Evolutionary conservation across 2,888 invertebrate species (phyloP).

Genomic region (Stramonita haemastoma): DNA sequence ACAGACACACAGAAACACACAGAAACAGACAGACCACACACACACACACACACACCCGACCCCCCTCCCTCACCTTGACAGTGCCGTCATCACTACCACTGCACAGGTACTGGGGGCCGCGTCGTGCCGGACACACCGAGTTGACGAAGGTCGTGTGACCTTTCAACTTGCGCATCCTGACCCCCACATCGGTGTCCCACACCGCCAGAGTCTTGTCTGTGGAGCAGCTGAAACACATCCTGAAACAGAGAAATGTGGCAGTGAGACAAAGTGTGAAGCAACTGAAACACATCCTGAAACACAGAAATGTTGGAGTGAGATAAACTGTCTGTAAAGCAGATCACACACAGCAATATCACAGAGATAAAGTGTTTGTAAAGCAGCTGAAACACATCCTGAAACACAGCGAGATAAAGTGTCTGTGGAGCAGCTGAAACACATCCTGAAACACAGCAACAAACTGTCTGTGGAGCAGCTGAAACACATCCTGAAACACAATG

Average conservation of each 20-base stretch:
- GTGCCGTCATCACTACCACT: slow-evolving; percentile 97
- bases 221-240: slow-evolving; percentile 90
- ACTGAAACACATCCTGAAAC: slow-evolving; percentile 62
- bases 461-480: neutral
- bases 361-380: neutral
- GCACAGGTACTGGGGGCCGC: slow-evolving; percentile 93
- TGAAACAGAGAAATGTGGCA: slow-evolving; percentile 54
- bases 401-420: neutral
- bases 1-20: too few species aligned
- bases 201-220: slow-evolving; percentile 96
- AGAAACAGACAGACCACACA: too few species aligned
- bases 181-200: slow-evolving; percentile 95
- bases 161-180: slow-evolving; percentile 90
- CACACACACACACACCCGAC: too few species aligned
- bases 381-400: neutral
- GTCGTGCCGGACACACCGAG: slow-evolving; percentile 83
- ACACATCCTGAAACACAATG: slow-evolving; percentile 62
- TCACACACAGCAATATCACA: neutral
- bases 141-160: slow-evolving; percentile 82
- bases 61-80: slow-evolving; percentile 83
- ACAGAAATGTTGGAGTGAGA: neutral
- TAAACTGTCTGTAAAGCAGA: neutral
- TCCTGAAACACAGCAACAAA: slow-evolving; percentile 72
- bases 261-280: neutral
- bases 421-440: slow-evolving; percentile 66